Conservation (phyloP, 2,888 invertebrate genomes). For the Heteromyza rotundicornis region DNA sequence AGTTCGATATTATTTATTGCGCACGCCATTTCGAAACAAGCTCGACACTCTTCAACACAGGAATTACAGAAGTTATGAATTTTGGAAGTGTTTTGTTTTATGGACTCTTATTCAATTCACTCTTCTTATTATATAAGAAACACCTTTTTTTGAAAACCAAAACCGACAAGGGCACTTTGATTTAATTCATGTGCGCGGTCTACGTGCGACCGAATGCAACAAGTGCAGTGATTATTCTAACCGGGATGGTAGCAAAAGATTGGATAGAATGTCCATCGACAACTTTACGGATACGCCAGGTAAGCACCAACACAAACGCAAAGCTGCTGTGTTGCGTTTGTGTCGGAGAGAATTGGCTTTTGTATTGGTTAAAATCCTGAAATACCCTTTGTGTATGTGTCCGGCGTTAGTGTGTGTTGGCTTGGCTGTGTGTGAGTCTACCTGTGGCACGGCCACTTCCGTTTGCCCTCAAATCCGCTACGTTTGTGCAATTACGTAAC, state of each 20-base stretch:
- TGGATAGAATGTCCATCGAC: background rate
- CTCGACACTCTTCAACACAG: too few relatives aligned
- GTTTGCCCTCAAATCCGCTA: slow-evolving; percentile 20
- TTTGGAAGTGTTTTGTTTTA: too few relatives aligned
- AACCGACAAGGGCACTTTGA: too few relatives aligned
- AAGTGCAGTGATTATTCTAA: slow-evolving; percentile 43
- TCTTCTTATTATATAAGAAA: too few relatives aligned
- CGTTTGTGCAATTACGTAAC: slow-evolving; percentile 40
- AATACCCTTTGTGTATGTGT: background rate
- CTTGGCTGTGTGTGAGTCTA: slow-evolving; percentile 22
- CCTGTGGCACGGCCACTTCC: slow-evolving; percentile 31
- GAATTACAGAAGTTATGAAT: too few relatives aligned
- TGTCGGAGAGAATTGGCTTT: background rate
- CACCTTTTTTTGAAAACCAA: too few relatives aligned
- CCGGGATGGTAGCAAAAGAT: background rate
- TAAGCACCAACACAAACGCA: background rate
- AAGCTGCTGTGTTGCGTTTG: background rate
- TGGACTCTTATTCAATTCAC: too few relatives aligned
- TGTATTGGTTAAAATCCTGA: background rate
- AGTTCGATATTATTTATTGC: slow-evolving; percentile 33
- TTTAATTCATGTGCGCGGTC: too few relatives aligned
- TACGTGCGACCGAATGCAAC: slow-evolving; percentile 53
- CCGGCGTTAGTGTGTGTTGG: background rate
- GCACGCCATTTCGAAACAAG: too few relatives aligned
- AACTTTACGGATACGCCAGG: background rate